These are phyloP conservation scores for Lophochroa leadbeateri DNA, from an alignment of 2,113 vertebrate genomes.

Conservation along the genomic window DNA sequence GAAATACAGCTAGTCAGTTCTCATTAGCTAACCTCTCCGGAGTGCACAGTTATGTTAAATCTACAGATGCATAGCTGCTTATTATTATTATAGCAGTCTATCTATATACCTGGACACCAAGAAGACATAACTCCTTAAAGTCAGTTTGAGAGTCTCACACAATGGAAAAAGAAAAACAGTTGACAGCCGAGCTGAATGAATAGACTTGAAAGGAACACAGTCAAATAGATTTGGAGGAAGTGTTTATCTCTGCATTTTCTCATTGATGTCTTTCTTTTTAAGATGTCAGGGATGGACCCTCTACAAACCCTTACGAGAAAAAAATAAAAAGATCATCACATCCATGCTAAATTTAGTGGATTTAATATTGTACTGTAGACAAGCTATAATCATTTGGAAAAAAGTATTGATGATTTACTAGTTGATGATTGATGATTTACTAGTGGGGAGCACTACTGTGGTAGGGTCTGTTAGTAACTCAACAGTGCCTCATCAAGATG, in stretches of 20 bases:
- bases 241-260: neutral
- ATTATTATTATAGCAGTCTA: neutral
- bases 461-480: neutral
- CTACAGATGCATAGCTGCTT: neutral
- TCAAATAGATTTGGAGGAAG: neutral
- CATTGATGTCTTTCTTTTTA: neutral
- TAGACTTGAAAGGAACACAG: neutral
- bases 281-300: neutral
- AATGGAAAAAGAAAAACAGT: neutral
- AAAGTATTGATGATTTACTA: neutral
- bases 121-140: neutral
- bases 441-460: neutral
- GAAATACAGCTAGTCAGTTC: neutral
- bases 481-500: neutral
- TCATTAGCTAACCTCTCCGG: neutral
- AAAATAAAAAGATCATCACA: neutral
- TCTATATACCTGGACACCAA: neutral
- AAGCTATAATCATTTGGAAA: neutral
- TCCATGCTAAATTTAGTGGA: neutral
- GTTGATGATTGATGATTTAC: neutral
- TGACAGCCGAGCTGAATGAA: neutral
- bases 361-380: neutral
- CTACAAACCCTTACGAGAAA: neutral
- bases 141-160: neutral
- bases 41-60: neutral